Percentiles rank a stretch among this genome's conserved stretches.
Conservation (phyloP, 1,140 invertebrate genomes). For the Thaumatotibia leucotreta region DNA sequence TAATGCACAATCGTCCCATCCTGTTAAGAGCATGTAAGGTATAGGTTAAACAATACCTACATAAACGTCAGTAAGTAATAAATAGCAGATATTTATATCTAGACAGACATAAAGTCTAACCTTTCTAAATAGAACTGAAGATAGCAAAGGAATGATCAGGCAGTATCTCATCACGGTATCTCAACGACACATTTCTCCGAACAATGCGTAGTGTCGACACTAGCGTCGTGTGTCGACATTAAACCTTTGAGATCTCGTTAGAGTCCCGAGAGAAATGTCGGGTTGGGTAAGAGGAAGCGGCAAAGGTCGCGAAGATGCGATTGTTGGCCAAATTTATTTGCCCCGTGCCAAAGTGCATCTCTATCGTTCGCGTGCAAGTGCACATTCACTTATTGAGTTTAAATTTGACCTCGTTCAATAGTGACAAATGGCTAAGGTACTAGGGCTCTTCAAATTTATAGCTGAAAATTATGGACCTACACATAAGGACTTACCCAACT, state of each 20-base stretch:
- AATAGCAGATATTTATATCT: neutral
- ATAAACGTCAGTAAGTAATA: neutral
- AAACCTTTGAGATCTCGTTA: constrained; percentile 4
- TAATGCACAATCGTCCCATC: too few species aligned
- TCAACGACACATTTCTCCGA: constrained; percentile 3
- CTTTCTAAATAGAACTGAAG: neutral
- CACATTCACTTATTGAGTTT: neutral
- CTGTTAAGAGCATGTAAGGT: neutral
- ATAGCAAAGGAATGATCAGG: neutral
- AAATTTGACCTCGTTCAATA: too few species aligned
- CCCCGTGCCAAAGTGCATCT: neutral
- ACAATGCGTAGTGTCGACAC: neutral
- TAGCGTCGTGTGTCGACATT: constrained; percentile 6
- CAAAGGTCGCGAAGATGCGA: constrained; percentile 6
- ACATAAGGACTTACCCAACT: too few species aligned
- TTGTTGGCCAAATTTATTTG: constrained; percentile 8
- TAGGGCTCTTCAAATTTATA: too few species aligned
- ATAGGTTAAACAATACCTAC: neutral
- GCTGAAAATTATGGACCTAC: too few species aligned
- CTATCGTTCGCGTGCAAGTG: neutral
- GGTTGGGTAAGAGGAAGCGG: neutral
- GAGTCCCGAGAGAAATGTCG: constrained; percentile 3
- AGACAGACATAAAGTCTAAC: neutral
- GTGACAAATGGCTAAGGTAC: too few species aligned
- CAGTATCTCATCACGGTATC: constrained; percentile 7